Evolutionary conservation across 2,113 vertebrate species (phyloP), one percentile per base, ranked within the genome.

Genomic region (Gallinago media): DNA sequence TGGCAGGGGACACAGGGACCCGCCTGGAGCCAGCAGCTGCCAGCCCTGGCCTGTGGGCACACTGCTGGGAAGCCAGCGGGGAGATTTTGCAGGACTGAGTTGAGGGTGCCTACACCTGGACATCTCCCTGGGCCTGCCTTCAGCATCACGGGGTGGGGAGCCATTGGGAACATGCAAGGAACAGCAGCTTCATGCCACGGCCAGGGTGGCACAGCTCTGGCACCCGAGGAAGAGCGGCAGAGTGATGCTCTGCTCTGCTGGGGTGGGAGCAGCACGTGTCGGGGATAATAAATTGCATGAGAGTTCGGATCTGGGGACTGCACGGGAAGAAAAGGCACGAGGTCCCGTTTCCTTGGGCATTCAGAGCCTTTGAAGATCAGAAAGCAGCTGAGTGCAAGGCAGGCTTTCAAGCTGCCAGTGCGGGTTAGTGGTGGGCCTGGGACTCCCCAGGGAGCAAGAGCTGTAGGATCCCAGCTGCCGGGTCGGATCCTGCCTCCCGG

Each of bases 301-400:
- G 74, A 92, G 79, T 42, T 83, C 7, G 4, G 88, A 80, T 77
- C 75, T 61, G 42, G 93, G 88, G 91, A 89, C 78, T 89, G 67
- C 82, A 88, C 2, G 22, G 92, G 85, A 85, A 92, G 96, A 77
- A 94, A 61, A 96, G 88, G 85, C 96, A 93, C 2, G 9, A 94
- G 94, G 93, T 85, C 92, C 85, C 79, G 59, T 93, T 90, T 93
- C 96, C 94, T 95, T 89, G 94, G 94, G 94, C 88, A 89, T 85
- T 72, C 55, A 32, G 63, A 94, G 90, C 82, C 96, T 95, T 96
- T 96, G 95, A 94, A 95, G 94, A 96, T 96, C 92, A 96, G 88
- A 94, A 92, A 84, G 90, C 92, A 94, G 92, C 82, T 94, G 90
- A 96, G 95, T 88, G 90, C 75, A 67, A 93, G 92, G 82, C 88